Conservation (phyloP, 2,113 vertebrate genomes). For the Centropristis striata region DNA sequence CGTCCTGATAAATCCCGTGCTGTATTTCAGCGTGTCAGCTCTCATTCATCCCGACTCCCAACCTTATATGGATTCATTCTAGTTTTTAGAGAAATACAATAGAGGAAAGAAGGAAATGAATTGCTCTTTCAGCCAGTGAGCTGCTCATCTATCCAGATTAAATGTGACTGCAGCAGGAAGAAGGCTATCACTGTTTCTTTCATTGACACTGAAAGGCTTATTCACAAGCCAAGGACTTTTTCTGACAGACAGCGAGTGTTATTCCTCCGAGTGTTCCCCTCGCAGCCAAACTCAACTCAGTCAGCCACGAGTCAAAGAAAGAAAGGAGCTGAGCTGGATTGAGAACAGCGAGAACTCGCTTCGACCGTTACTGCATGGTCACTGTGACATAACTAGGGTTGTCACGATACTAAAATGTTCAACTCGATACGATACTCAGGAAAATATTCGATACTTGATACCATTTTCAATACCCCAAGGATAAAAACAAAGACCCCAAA, state of each 20-base stretch:
- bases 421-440: too few relatives aligned
- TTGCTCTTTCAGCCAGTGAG: not conserved
- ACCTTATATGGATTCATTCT: constrained; percentile 8
- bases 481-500: too few relatives aligned
- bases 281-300: constrained; percentile 5
- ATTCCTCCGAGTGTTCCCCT: constrained; percentile 9
- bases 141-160: constrained; percentile 35
- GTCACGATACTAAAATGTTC: too few relatives aligned
- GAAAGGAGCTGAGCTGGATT: not conserved
- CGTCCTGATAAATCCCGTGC: not conserved
- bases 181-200: constrained; percentile 38
- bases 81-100: constrained; percentile 20
- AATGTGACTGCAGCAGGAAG: constrained; percentile 38
- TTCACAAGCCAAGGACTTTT: constrained; percentile 29
- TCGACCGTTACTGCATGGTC: constrained; percentile 1
- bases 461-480: too few relatives aligned
- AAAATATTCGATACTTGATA: too few relatives aligned
- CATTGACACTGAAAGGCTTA: constrained; percentile 45
- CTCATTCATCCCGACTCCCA: too few relatives aligned
- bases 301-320: constrained; percentile 19
- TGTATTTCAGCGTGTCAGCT: not conserved
- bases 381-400: too few relatives aligned
- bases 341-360: not conserved
- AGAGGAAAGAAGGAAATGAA: constrained; percentile 9
- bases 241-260: constrained; percentile 31